Percentiles rank a stretch among this genome's conserved stretches.
Evolutionary conservation across 2,797 vertebrate genomes (phyloP).

Genomic region (Premnoplex brunnescens): DNA sequence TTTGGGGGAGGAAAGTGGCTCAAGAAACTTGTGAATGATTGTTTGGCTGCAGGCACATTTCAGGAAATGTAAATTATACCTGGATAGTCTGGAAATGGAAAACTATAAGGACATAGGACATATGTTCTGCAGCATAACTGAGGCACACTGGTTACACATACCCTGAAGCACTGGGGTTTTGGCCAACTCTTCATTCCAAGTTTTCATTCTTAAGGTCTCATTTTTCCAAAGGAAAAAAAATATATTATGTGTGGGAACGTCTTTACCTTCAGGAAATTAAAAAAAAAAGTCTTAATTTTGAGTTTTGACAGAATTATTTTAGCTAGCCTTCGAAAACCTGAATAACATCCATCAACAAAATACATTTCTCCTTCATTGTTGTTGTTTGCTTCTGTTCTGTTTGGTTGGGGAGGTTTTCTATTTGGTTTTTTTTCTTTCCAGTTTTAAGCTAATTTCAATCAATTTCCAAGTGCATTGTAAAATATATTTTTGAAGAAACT

Average conservation of each 20-base stretch:
- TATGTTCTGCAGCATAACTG: not conserved
- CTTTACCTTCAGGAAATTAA: not conserved
- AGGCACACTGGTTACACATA: not conserved
- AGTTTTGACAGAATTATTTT: not conserved
- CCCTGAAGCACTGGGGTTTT: not conserved
- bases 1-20: not conserved
- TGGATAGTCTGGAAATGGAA: not conserved
- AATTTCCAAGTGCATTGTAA: not conserved
- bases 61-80: not conserved
- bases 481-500: not conserved
- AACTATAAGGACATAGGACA: not conserved
- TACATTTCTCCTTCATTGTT: not conserved
- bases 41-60: not conserved
- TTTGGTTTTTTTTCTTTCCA: not conserved
- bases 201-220: not conserved
- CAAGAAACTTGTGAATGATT: not conserved
- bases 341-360: not conserved
- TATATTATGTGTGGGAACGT: not conserved
- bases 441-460: not conserved
- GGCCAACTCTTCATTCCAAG: not conserved
- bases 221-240: not conserved
- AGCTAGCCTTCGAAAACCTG: not conserved
- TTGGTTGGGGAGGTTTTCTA: not conserved
- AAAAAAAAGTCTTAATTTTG: not conserved
- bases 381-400: not conserved